Evolutionary conservation across 2,113 vertebrate species (phyloP), one percentile per base, ranked within the genome.

Genomic region (Meleagris gallopavo): DNA sequence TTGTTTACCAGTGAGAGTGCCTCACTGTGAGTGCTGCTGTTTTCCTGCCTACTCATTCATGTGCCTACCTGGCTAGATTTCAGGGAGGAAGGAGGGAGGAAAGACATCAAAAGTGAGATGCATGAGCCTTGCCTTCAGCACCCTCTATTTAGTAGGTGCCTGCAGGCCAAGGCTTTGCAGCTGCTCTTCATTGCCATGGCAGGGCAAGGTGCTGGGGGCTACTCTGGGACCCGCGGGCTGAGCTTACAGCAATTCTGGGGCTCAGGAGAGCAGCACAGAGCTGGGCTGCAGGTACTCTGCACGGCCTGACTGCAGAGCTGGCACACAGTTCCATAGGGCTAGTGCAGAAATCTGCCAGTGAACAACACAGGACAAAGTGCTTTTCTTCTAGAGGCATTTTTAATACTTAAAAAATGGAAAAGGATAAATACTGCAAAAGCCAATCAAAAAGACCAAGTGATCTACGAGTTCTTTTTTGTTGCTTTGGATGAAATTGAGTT

Each of bases 181-280:
- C 46, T 72, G 3, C 17, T 58, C 64, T 61, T 75, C 43, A 2
- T 30, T 67, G 2, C 36, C 8, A 7, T 0, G 3, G 36, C 0
- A 2, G 57, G 80, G 46, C 12, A 18, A 32, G 57, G 3, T 29
- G 17, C 14, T 0, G 0, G 50, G 41, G 43, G 14, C 20, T 84
- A n/a, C 69, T 79, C n/a, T 7, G 10, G 4, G 2, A 7, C 9
- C 48, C 0, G 0, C 0, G 2, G 50, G 27, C 9, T n/a, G 32
- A 69, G 81, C 69, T 57, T 20, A 38, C 65, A 52, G 92, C 24
- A 69, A 27, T 32, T 12, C 17, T 15, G 41, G 61, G 58, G 76
- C 24, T 34, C 66, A 30, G 52, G 55, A 77, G 20, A 0, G 1
- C 0, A 5, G 32, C 21, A 14, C 11, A 12, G 62, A 34, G n/a